Evolutionary conservation across 2,113 vertebrate genomes (phyloP).

Genomic region (Bolborhynchus lineola): DNA sequence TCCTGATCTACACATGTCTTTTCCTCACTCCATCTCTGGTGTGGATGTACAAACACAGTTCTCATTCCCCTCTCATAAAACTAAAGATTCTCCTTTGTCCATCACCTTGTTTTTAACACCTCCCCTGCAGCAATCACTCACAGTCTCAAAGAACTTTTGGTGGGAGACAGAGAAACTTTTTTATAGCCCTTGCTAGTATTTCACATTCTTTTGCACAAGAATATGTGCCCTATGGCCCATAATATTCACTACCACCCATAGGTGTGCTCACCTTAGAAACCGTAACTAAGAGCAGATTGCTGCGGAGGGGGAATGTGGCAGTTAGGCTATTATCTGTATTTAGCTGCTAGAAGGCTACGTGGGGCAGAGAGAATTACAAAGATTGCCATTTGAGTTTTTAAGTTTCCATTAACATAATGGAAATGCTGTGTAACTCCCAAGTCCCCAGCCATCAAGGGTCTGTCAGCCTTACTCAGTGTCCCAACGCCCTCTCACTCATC

Average conservation of each 20-base stretch:
- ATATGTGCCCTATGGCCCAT: not conserved
- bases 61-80: not conserved
- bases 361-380: not conserved
- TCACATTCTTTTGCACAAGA: not conserved
- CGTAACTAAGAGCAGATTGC: not conserved
- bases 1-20: not conserved
- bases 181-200: not conserved
- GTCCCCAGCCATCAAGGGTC: not conserved
- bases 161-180: not conserved
- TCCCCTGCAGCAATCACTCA: not conserved
- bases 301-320: not conserved
- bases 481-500: constrained; percentile 37
- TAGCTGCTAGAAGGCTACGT: not conserved
- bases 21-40: not conserved
- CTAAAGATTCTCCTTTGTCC: not conserved
- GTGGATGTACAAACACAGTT: not conserved
- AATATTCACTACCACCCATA: not conserved
- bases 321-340: not conserved
- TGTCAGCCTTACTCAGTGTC: constrained; percentile 29
- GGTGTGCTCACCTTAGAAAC: not conserved
- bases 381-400: not conserved
- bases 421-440: constrained; percentile 5
- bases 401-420: not conserved
- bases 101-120: not conserved
- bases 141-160: not conserved